Evolutionary conservation across 2,888 invertebrate species (phyloP).

Genomic region (Morinoia aosen): DNA sequence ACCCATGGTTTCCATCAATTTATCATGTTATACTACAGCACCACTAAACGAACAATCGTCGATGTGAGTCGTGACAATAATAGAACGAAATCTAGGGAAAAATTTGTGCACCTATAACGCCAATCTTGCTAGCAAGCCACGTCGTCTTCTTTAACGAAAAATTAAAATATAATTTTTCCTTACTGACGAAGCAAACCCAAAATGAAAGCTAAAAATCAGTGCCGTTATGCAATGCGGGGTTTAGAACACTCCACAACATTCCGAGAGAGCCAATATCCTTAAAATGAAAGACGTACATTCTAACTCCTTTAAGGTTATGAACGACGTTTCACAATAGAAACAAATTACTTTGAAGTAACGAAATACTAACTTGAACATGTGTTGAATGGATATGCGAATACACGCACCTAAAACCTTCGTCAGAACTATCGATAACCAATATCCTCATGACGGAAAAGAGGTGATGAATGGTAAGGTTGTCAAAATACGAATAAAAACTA

Average conservation of each 20-base stretch:
- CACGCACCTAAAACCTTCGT: background rate
- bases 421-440: background rate
- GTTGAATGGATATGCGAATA: background rate
- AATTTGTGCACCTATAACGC: background rate
- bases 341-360: background rate
- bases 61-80: background rate
- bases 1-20: background rate
- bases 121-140: background rate
- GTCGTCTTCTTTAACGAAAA: background rate
- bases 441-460: too few species aligned
- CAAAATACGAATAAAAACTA: background rate
- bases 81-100: background rate
- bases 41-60: background rate
- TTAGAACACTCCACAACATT: background rate
- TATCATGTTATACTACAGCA: background rate
- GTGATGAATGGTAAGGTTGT: background rate
- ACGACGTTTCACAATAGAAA: background rate
- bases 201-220: background rate
- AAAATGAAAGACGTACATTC: background rate
- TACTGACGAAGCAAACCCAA: background rate
- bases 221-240: too few species aligned
- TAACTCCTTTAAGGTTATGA: background rate
- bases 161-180: background rate
- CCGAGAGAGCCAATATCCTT: background rate
- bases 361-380: background rate